Base-by-base conservation (phyloP, 2,797 vertebrate species). In the Anguilla pacifica region DNA sequence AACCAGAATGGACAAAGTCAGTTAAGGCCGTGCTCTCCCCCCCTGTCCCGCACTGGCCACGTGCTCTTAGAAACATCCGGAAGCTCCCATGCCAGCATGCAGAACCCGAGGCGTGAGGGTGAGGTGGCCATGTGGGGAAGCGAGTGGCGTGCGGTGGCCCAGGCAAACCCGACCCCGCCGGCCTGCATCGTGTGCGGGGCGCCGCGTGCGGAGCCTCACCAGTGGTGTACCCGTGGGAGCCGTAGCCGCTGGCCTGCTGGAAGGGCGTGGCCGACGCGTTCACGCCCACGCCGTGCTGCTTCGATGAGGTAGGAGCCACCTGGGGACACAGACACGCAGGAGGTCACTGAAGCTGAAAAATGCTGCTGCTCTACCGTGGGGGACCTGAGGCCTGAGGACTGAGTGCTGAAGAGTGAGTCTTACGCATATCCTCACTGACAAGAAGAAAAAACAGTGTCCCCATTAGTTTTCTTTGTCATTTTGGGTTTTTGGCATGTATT, bases 261-360 rank as follows among this genome's bases (percentile, higher is more conserved):
- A 99, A 99, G 88, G 98, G 96, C 25, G 98, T 96, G 87, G 97
- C 98, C 4, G 98, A 98, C 43, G 98, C 97, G 1, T 98, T 99
- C 85, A 99, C 98, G 93, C 98, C 99, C 95, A 99, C 97, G 90
- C 98, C 97, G 15, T 99, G 98, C 95, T 99, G 98, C 94, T 99
- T 99, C 91, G 98, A 98, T 94, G 98, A 99, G 95, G 98, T 98
- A 96, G 98, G 97, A 96, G 98, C 98, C 95, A 99, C 98, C 98
- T 99, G 92, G 55, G 55, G 55, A 17, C 55, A 86, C 85, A 87
- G 28, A 67, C 15, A 25, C 22, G 4, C 22, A 6, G 81, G n/a
- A 55, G 11, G 49, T 64, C 64, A 85, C 59, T 53, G 9, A 35
- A 39, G 35, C 35, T 43, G 74, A 83, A 0, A 28, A 9, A 86